Conservation (phyloP, 2,888 invertebrate genomes). For the Caenorhabditis sp. region DNA sequence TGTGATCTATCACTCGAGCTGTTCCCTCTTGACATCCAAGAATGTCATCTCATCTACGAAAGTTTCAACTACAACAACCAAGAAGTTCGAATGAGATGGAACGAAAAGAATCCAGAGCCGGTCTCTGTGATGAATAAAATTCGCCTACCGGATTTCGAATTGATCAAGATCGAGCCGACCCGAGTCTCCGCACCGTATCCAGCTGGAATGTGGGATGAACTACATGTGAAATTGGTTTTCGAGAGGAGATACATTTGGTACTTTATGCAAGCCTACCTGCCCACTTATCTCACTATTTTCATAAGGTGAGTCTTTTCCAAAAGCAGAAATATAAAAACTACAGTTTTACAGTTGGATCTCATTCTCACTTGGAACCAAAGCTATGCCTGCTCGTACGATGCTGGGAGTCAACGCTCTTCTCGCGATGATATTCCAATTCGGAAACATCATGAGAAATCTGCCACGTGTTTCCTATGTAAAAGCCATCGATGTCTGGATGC, state of each 20-base stretch:
- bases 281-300: slow-evolving; percentile 83
- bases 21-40: slow-evolving; percentile 83
- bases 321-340: not conserved
- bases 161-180: slow-evolving; percentile 73
- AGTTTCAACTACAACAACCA: slow-evolving; percentile 83
- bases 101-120: slow-evolving; percentile 55
- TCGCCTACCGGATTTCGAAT: slow-evolving; percentile 81
- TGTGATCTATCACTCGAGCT: slow-evolving; percentile 79
- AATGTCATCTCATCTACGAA: slow-evolving; percentile 81
- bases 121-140: slow-evolving; percentile 75
- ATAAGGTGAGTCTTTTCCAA: slow-evolving; percentile 72
- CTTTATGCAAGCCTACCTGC: slow-evolving; percentile 83
- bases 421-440: slow-evolving; percentile 82
- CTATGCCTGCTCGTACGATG: slow-evolving; percentile 82
- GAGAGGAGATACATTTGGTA: slow-evolving; percentile 81
- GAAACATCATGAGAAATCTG: slow-evolving; percentile 81
- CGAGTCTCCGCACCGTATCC: slow-evolving; percentile 76
- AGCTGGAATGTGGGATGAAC: slow-evolving; percentile 83
- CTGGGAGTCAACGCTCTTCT: slow-evolving; percentile 80
- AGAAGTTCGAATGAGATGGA: slow-evolving; percentile 82
- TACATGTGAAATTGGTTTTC: slow-evolving; percentile 80
- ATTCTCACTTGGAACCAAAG: slow-evolving; percentile 81
- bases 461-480: slow-evolving; percentile 83
- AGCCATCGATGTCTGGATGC: slow-evolving; percentile 83
- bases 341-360: slow-evolving; percentile 82